phyloP scores from a whole-genome alignment of 23 tunicate species.

The Styela clava region DNA sequence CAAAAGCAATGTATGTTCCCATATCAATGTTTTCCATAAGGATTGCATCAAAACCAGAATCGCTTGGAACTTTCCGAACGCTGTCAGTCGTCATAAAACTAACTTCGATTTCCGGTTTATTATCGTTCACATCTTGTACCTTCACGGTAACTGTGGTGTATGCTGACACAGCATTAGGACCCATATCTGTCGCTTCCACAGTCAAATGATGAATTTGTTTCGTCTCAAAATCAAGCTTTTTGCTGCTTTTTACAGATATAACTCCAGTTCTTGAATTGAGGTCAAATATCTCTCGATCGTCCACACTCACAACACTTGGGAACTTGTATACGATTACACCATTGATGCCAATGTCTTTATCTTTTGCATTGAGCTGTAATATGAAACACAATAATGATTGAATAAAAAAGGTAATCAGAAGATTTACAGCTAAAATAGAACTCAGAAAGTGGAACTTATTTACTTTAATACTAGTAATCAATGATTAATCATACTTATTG shows the following conservation, averaged over 20 bases:
- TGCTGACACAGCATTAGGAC: constrained; percentile 66
- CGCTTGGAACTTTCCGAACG: background rate
- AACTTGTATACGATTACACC: constrained; percentile 57
- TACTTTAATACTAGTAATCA: too few species aligned
- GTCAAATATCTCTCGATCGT: constrained; percentile 47
- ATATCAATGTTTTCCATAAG: constrained; percentile 55
- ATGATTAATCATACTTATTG: too few species aligned
- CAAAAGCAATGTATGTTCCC: constrained; percentile 72
- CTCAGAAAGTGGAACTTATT: too few species aligned
- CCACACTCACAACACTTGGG: constrained; percentile 51
- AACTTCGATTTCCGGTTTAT: constrained; percentile 67
- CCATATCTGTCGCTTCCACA: constrained; percentile 78
- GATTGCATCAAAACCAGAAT: constrained; percentile 19
- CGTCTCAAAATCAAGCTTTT: constrained; percentile 74
- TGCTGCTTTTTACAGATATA: constrained; percentile 38
- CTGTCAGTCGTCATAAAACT: constrained; percentile 45
- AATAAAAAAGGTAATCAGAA: too few species aligned
- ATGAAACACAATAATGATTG: too few species aligned
- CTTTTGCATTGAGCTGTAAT: constrained; percentile 58
- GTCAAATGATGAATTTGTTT: constrained; percentile 70
- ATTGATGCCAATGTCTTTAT: constrained; percentile 68
- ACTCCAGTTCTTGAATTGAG: constrained; percentile 53
- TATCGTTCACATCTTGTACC: constrained; percentile 76
- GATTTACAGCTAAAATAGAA: background rate
- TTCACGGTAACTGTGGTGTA: constrained; percentile 74